phyloP scores from a whole-genome alignment of 2,113 vertebrate genomes.

The Psephotus haematonotus region DNA sequence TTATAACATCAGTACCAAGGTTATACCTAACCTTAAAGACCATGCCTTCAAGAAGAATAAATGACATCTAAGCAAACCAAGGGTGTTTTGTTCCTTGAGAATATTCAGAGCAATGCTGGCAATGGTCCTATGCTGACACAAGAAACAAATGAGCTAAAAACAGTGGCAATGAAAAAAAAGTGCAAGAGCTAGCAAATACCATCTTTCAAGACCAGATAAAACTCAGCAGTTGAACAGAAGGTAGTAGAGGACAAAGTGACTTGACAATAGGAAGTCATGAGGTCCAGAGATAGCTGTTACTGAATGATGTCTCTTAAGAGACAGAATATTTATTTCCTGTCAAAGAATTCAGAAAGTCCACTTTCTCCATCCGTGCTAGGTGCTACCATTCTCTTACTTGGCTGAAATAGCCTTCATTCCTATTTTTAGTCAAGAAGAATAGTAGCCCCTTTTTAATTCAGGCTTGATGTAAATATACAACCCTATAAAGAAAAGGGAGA shows the following conservation, averaged over 20 bases:
- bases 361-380: neutral
- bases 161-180: neutral
- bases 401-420: neutral
- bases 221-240: conserved; percentile 13
- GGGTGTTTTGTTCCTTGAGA: neutral
- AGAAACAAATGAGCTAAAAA: neutral
- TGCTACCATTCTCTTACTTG: neutral
- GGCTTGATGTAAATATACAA: neutral
- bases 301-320: neutral
- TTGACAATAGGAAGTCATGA: neutral
- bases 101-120: neutral
- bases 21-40: neutral
- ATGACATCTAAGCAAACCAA: neutral
- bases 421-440: neutral
- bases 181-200: neutral
- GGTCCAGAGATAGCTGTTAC: neutral
- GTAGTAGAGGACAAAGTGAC: neutral
- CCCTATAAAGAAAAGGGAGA: neutral
- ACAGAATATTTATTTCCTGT: neutral
- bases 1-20: neutral
- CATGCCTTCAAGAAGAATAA: neutral
- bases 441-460: neutral
- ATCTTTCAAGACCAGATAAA: neutral
- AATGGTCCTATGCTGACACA: neutral
- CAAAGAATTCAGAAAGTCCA: neutral